Percentiles rank a stretch among this genome's conserved stretches.
Evolutionary conservation across 1,140 invertebrate species (phyloP).

Genomic region (Panonychus citri): DNA sequence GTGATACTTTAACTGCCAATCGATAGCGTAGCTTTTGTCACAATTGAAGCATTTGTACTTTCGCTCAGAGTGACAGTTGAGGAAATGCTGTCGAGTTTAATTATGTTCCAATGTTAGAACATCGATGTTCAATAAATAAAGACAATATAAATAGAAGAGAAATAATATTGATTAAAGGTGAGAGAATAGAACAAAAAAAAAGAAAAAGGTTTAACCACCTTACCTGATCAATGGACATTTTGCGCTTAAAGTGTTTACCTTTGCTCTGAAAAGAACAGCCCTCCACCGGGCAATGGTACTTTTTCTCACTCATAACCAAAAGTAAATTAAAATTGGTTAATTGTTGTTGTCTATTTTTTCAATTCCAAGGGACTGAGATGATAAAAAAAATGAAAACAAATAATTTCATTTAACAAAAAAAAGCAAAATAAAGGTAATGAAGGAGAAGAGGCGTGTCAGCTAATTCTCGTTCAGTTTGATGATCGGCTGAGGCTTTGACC

Average conservation of each 20-base stretch:
- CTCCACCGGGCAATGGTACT: background rate
- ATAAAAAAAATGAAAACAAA: too few species aligned
- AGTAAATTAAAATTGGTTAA: too few species aligned
- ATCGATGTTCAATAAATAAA: background rate
- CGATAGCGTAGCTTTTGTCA: background rate
- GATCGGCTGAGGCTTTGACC: too few species aligned
- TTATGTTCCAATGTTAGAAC: background rate
- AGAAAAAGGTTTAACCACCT: too few species aligned
- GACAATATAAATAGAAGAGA: background rate
- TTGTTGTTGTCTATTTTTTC: too few species aligned
- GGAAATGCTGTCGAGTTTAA: background rate
- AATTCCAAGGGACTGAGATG: too few species aligned
- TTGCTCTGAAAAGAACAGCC: background rate
- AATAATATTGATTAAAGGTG: too few species aligned
- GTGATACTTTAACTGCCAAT: conserved; percentile 10
- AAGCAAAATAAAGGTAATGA: too few species aligned
- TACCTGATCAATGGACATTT: background rate
- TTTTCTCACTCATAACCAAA: background rate
- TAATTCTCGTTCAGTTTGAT: too few species aligned
- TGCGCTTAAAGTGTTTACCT: background rate
- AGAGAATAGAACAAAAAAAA: too few species aligned
- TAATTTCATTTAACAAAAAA: too few species aligned
- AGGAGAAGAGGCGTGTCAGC: too few species aligned
- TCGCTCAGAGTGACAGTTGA: background rate
- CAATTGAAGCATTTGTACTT: background rate